Evolutionary conservation across 2,113 vertebrate species (phyloP), one percentile per base, ranked within the genome.

Genomic region (Phaethon lepturus): DNA sequence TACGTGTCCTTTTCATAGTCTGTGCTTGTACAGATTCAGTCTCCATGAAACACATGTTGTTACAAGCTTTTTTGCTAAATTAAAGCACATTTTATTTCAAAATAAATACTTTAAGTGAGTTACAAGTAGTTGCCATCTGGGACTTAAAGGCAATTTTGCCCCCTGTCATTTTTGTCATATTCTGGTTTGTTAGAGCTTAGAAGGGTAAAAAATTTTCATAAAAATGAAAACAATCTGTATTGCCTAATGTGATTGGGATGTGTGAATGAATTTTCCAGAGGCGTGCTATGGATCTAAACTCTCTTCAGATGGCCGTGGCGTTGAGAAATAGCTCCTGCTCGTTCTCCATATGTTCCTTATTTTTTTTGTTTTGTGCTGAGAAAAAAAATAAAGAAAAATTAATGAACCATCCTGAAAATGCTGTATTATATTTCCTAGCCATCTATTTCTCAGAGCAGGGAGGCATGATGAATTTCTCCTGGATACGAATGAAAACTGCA

Each of bases 371-470:
- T 38, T 78, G 45, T 84, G 42, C 47, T 18, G 47, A 87, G 47
- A 73, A 50, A 82, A 86, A 87, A 87, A 97, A 91, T 91, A 93
- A 87, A 95, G 59, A 77, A 52, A 93, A 95, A 93, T n/a, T 69
- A 93, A 75, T 42, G 31, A 84, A 63, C 31, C n/a, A 22, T 5
- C 18, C 45, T 7, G 47, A 68, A 95, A 89, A 67, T 20, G 28
- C 38, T 78, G 47, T 11, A 8, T 42, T 77, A 12, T 91, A 13
- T 67, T 77, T 84, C 60, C 29, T 19, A 16, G 17, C n/a, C 2
- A 3, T 35, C 80, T 76, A 4, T 45, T 91, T 74, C 52, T 63
- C 64, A 2, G 76, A 56, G 53, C 42, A 33, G 35, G 15, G 26
- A 52, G 18, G 12, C 11, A 26, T 14, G 45, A 64, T 45, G 33